These are phyloP conservation scores for Leptinotarsa undecemlineata DNA, from an alignment of 1,140 invertebrate genomes.

Conservation along the genomic window DNA sequence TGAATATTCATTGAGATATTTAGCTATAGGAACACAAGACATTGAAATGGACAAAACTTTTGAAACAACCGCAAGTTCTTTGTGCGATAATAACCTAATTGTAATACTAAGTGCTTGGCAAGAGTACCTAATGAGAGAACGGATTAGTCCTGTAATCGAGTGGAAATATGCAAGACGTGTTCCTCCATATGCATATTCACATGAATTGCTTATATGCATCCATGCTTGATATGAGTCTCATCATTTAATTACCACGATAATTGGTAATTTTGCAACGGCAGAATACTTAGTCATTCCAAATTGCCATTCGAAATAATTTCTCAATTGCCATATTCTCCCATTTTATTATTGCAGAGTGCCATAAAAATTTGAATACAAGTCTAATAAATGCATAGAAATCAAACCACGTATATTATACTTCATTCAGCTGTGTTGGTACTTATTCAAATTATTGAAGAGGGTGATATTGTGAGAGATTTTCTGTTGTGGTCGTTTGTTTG, in stretches of 20 bases:
- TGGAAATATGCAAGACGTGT: neutral
- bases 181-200: neutral
- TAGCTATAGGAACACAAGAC: too few species aligned
- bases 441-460: too few species aligned
- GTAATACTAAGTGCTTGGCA: neutral
- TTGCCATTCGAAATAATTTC: neutral
- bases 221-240: neutral
- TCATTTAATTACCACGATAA: neutral
- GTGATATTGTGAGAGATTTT: too few species aligned
- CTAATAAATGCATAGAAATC: too few species aligned
- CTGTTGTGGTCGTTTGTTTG: too few species aligned
- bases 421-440: too few species aligned
- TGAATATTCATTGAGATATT: too few species aligned
- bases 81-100: neutral
- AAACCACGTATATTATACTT: too few species aligned
- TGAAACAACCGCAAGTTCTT: too few species aligned
- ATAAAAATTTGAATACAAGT: neutral
- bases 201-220: constrained; percentile 1
- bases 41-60: too few species aligned
- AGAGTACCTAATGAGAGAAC: neutral
- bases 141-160: neutral
- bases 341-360: neutral
- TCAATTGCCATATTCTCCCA: neutral
- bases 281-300: neutral
- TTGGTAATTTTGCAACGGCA: constrained; percentile 16